A percentile compares a stretch with the other conserved stretches of the same genome.
Conservation (phyloP, 2,797 vertebrate species). For the Hoplostethus mediterraneus region DNA sequence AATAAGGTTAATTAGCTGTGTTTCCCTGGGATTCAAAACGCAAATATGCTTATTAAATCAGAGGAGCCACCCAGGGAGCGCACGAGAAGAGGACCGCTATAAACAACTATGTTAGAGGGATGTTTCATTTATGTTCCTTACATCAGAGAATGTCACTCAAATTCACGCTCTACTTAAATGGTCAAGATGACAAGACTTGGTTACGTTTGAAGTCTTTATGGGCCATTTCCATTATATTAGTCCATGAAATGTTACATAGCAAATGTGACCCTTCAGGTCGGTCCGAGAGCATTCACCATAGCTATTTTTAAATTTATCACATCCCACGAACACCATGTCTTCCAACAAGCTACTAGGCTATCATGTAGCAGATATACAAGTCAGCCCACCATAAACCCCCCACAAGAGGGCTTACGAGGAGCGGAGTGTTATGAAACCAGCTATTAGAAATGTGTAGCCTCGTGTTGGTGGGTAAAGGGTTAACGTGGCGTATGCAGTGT, state of each 20-base stretch:
- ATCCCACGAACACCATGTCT: conserved; percentile 23
- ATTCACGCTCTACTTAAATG: background rate
- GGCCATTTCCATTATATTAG: background rate
- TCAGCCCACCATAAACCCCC: conserved; percentile 52
- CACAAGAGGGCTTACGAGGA: conserved; percentile 53
- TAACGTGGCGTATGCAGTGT: conserved; percentile 60
- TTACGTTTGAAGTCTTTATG: background rate
- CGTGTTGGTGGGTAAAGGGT: conserved; percentile 47
- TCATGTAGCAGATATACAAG: conserved; percentile 46
- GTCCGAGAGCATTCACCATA: background rate
- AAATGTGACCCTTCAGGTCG: background rate
- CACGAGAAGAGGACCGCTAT: conserved; percentile 50
- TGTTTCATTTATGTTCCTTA: conserved; percentile 17
- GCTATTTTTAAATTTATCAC: conserved; percentile 16
- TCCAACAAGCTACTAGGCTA: conserved; percentile 44
- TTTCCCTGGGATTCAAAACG: conserved; percentile 80
- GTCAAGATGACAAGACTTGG: background rate
- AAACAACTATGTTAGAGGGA: conserved; percentile 40
- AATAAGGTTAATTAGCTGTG: conserved; percentile 87
- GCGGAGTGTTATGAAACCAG: conserved; percentile 33
- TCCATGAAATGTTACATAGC: background rate
- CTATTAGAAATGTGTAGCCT: conserved; percentile 45
- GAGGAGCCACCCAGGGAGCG: conserved; percentile 59
- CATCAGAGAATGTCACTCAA: background rate
- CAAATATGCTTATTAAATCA: conserved; percentile 80